Evolutionary conservation across 2,888 invertebrate species (phyloP), one percentile per base, ranked within the genome.

Genomic region (Nasonia oneida): DNA sequence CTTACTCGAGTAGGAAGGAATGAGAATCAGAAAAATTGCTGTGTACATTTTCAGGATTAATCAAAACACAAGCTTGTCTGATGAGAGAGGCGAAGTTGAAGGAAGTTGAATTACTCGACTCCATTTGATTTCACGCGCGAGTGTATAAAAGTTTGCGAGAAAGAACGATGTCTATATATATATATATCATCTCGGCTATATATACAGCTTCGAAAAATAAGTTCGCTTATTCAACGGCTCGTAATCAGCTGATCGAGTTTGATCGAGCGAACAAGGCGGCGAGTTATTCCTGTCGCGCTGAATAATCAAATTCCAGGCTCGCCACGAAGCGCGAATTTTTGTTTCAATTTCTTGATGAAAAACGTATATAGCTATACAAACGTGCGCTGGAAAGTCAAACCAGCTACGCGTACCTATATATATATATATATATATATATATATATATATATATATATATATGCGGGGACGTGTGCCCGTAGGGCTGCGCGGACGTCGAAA

Each of bases 381-480:
- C 37, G 37, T 33, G 76, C 57, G 57, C n/a, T 14, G 14, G 37
- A 61, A 76, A 76, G 75, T 76, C 76, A 50, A 75, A 75, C 47
- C 39, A 18, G 37, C 18, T 0, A 29, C 33, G 67, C 12, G 6
- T n/a, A 67, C 10, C 33, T 15, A 15, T 53, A 15, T 15, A 23
- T 23, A 23, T 23, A 53, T 53, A 53, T 53, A 53, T 39, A 53
- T 53, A 53, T 53, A 53, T 39, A 53, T 53, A 53, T 53, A 53
- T 39, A 53, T 53, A 53, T 53, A 53, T 39, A 53, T 53, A 53
- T 53, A 53, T 39, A 23, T 23, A 53, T 53, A 53, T 53, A 53
- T 39, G 6, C 10, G 4, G 47, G 47, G 14, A 50, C 15, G 8
- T 15, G 5, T n/a, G 23, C 23, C n/a, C 23, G 23, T 61, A 23